Conservation (phyloP, 2,797 vertebrate genomes). For the Eulemur mongoz region DNA sequence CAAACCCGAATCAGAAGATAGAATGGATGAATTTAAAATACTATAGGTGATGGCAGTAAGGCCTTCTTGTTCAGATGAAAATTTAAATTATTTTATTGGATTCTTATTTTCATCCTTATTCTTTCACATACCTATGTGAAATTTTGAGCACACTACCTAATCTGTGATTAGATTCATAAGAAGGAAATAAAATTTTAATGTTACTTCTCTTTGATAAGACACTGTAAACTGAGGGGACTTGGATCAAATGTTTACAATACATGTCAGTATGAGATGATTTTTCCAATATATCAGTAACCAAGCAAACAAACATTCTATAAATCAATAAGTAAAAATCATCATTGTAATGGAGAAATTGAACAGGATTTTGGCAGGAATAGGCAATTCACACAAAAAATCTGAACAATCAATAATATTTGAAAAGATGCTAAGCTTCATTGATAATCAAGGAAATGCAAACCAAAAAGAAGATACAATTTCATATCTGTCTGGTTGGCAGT, state of each 20-base stretch:
- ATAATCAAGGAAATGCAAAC: background rate
- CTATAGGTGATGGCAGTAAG: background rate
- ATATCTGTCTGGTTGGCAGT: background rate
- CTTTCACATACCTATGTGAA: background rate
- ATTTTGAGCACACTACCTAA: background rate
- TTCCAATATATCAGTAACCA: background rate
- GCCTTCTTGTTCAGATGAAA: background rate
- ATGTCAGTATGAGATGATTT: background rate
- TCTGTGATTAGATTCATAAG: background rate
- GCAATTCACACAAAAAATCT: background rate
- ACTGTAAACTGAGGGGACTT: background rate
- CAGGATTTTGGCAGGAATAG: background rate
- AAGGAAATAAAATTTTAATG: background rate
- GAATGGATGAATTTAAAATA: background rate
- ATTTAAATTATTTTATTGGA: conserved; percentile 24
- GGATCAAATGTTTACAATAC: background rate
- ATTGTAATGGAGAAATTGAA: background rate
- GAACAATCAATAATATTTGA: background rate
- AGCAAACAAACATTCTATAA: background rate
- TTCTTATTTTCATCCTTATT: background rate
- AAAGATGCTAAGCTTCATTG: background rate
- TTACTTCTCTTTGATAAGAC: background rate
- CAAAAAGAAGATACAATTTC: background rate
- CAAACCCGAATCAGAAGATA: background rate
- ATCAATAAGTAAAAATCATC: background rate